These are phyloP conservation scores for Gnathonemus longibarbis DNA, from an alignment of 2,113 vertebrate species.

Conservation along the genomic window DNA sequence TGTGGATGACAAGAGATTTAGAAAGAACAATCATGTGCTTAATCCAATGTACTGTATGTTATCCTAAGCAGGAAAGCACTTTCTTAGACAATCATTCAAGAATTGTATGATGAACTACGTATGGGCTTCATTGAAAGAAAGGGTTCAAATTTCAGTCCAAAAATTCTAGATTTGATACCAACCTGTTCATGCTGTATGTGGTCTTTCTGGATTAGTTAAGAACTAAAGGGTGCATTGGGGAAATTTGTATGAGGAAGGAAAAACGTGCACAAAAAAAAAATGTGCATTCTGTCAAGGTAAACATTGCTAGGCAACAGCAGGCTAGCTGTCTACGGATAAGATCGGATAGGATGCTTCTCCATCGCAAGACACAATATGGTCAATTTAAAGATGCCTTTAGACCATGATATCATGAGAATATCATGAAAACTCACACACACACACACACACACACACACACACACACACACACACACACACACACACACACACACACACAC, in stretches of 20 bases:
- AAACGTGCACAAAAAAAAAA: not conserved
- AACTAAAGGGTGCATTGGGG: not conserved
- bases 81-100: not conserved
- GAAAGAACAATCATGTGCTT: not conserved
- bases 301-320: not conserved
- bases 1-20: not conserved
- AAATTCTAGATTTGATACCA: not conserved
- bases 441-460: not conserved
- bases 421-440: not conserved
- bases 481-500: not conserved
- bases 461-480: too few species aligned
- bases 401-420: not conserved
- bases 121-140: not conserved
- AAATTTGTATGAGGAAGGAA: not conserved
- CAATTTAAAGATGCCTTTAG: not conserved
- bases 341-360: not conserved
- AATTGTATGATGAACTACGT: not conserved
- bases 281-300: not conserved
- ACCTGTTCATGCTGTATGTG: not conserved
- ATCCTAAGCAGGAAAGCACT: not conserved
- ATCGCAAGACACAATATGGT: not conserved
- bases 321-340: not conserved
- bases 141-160: not conserved
- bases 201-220: not conserved
- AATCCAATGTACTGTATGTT: not conserved